Evolutionary conservation across 1,140 invertebrate species (phyloP), one percentile per base, ranked within the genome.

Genomic region (Drosophila pseudoobscura): DNA sequence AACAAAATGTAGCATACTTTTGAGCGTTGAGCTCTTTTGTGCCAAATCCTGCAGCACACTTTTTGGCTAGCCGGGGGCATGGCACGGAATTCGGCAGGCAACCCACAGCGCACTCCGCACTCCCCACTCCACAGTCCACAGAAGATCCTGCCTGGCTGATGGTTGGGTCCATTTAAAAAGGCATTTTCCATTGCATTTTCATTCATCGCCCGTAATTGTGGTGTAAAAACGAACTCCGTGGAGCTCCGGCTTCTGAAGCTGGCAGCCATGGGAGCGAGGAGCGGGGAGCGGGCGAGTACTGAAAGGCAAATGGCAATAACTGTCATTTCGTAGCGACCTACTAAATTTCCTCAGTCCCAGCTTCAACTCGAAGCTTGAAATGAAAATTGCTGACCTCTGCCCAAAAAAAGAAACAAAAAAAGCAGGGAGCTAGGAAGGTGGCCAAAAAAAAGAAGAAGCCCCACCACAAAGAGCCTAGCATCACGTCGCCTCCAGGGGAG

Each of bases 131-230:
- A 0, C 35, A 39, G 9, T 13, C 20, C 11, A 44, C 57, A 35
- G 11, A 11, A 39, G 35, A 39, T 3, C 3, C 35, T 39, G 35
- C 35, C 35, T 9, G 35, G 0, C 35, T 13, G 35, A 41, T 41
- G 39, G 39, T 47, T 47, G 50, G 50, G 46, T 49, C 54, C 69
- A 87, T 78, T 87, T 87, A 78, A 78, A 85, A 85, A 80, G 59
- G 83, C 82, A 82, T 87, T 88, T 75, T 53, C 51, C 69, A 82
- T 71, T 82, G 80, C 82, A 85, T 85, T 82, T 85, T 71, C 83
- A 87, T 88, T 87, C 78, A 88, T 87, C 62, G 82, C 74, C 71
- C 78, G 82, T 85, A 87, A 85, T 85, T 87, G 82, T 82, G 78
- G 82, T 78, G 82, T 85, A 80, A 85, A 78, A 82, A 78, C 82